Percentiles rank a stretch among this genome's conserved stretches.
phyloP scores from a whole-genome alignment of 2,113 vertebrate genomes.

The Macrotis lagotis region DNA sequence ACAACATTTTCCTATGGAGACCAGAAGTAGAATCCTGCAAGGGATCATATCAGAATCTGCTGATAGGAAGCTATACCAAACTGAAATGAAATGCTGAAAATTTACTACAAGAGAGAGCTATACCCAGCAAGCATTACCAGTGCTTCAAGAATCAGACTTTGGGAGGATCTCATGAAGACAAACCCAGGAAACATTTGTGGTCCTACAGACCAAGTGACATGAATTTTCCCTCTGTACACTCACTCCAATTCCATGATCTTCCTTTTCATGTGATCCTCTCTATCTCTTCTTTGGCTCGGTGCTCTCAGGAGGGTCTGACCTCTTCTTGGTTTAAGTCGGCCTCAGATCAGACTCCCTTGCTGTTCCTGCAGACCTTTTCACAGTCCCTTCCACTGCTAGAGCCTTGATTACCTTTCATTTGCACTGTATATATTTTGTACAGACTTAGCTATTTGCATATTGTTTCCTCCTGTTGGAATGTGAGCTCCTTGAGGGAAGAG shows the following conservation, averaged over 20 bases:
- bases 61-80: background rate
- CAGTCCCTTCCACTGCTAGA: background rate
- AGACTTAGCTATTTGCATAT: background rate
- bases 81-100: background rate
- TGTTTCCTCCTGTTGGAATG: background rate
- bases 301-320: background rate
- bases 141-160: background rate
- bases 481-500: background rate
- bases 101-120: background rate
- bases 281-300: background rate
- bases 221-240: background rate
- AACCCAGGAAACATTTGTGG: background rate
- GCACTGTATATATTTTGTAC: background rate
- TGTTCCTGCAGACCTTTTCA: background rate
- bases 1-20: background rate
- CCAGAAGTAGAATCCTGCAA: background rate
- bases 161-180: background rate
- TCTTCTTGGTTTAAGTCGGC: background rate
- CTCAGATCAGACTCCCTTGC: background rate
- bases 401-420: background rate
- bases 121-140: background rate
- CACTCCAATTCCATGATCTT: background rate
- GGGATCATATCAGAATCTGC: background rate
- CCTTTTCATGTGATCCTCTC: background rate
- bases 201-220: background rate